A percentile compares a stretch with the other conserved stretches of the same genome.
phyloP scores from a whole-genome alignment of 1,140 invertebrate species.

The Patella vulgata region DNA sequence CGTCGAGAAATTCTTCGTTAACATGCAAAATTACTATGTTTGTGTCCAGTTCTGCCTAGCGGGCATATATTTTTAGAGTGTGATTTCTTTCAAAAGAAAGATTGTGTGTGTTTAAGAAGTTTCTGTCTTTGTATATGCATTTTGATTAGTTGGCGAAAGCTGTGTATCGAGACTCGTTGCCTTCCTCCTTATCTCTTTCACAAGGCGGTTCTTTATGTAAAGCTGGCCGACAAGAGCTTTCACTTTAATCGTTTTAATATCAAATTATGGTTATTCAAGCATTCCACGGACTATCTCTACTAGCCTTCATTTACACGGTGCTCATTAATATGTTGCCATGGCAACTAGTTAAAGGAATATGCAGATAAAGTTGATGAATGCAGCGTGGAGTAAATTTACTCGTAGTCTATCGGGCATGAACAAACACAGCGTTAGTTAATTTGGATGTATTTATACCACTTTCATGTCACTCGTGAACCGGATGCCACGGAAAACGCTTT shows the following conservation, averaged over 20 bases:
- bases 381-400: slow-evolving; percentile 4
- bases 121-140: background rate
- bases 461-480: background rate
- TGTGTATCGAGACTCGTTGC: background rate
- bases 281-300: background rate
- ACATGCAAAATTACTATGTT: too few species aligned
- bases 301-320: slow-evolving; percentile 4
- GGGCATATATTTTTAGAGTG: too few species aligned
- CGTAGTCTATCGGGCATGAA: background rate
- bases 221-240: background rate
- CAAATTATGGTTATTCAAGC: background rate
- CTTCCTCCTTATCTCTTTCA: background rate
- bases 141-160: background rate
- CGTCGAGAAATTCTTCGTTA: too few species aligned
- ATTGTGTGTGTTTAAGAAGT: background rate
- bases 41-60: too few species aligned
- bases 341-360: slow-evolving; percentile 5
- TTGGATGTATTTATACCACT: slow-evolving; percentile 9
- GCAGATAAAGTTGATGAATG: slow-evolving; percentile 8
- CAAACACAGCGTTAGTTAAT: slow-evolving; percentile 6
- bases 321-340: slow-evolving; percentile 11
- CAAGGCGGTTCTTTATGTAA: too few species aligned
- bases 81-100: too few species aligned
- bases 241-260: background rate
- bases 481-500: too few species aligned